Conservation (phyloP, 2,888 invertebrate species). For the Cataglyphis cursor region DNA sequence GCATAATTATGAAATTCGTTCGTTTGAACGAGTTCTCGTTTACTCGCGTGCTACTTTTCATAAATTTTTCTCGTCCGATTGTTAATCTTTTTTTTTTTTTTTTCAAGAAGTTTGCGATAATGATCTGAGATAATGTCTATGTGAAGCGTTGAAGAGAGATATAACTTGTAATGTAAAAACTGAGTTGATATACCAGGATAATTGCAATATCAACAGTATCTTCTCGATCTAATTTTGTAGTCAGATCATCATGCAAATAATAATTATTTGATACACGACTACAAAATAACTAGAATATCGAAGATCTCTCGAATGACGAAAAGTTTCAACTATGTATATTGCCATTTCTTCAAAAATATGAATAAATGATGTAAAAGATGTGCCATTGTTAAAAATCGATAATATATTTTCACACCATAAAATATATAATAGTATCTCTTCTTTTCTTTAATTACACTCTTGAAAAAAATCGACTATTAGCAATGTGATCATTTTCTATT, state of each 20-base stretch:
- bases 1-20: slow-evolving; percentile 26
- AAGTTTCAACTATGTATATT: neutral
- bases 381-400: neutral
- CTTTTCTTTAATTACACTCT: neutral
- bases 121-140: neutral
- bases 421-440: neutral
- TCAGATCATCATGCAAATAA: neutral
- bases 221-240: neutral
- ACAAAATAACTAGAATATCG: neutral
- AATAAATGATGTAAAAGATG: neutral
- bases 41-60: neutral
- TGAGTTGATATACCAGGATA: neutral
- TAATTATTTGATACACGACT: neutral
- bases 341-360: neutral
- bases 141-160: neutral
- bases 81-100: neutral
- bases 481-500: neutral
- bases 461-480: neutral
- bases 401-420: neutral
- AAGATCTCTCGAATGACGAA: neutral
- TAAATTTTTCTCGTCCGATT: neutral
- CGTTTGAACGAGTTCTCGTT: neutral
- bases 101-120: neutral
- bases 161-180: neutral
- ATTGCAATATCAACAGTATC: neutral